A percentile compares a stretch with the other conserved stretches of the same genome.
These are phyloP conservation scores for Caenorhabditis sulstoni DNA, from an alignment of 2,888 invertebrate species.

Conservation along the genomic window DNA sequence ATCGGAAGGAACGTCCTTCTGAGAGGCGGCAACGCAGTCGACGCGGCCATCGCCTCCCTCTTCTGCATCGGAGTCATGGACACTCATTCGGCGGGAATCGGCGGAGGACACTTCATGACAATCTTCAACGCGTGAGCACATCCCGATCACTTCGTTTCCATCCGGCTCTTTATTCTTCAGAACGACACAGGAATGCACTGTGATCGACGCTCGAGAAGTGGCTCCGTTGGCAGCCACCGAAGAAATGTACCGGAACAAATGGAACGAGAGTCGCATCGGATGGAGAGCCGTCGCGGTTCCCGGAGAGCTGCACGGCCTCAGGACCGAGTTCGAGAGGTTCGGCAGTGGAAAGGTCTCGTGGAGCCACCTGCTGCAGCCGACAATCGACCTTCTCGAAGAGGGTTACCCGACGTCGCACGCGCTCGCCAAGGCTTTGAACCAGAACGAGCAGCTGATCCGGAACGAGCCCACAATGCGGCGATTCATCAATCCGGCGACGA, in stretches of 20 bases:
- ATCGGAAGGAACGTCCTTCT: constrained; percentile 85
- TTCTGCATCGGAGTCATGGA: constrained; percentile 89
- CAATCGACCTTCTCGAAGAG: constrained; percentile 77
- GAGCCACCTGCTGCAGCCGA: constrained; percentile 74
- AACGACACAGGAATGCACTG: constrained; percentile 73
- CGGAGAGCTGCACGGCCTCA: constrained; percentile 77
- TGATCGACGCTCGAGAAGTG: constrained; percentile 82
- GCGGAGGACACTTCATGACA: constrained; percentile 91
- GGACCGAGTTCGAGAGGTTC: constrained; percentile 73
- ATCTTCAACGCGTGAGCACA: constrained; percentile 85
- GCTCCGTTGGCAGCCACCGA: constrained; percentile 84
- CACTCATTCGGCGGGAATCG: constrained; percentile 90
- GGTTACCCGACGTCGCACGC: constrained; percentile 79
- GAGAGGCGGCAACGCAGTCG: constrained; percentile 86
- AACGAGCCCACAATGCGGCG: constrained; percentile 73
- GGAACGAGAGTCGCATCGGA: constrained; percentile 74
- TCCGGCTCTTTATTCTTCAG: constrained; percentile 62
- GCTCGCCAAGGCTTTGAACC: constrained; percentile 75
- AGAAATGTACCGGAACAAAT: constrained; percentile 80
- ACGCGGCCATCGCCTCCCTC: constrained; percentile 90
- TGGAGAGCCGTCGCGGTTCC: constrained; percentile 79
- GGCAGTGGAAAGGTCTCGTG: constrained; percentile 72
- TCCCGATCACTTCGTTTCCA: no score
- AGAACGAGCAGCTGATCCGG: constrained; percentile 65
- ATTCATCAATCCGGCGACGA: constrained; percentile 77